Conservation (phyloP, 2,797 vertebrate genomes). For the Etheostoma perlongum region DNA sequence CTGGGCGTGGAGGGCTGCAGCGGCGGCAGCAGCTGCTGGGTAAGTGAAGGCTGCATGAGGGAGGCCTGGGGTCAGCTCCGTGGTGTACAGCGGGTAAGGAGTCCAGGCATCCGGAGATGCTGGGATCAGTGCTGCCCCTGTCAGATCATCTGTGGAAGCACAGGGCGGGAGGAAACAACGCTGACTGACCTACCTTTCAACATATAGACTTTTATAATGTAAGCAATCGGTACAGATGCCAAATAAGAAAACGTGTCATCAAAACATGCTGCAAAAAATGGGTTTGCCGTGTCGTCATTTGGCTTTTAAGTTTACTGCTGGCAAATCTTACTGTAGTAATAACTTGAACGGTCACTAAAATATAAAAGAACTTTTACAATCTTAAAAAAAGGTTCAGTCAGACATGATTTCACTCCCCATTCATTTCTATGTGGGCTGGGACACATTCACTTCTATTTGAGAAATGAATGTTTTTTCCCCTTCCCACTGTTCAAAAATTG, state of each 20-base stretch:
- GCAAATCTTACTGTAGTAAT: background rate
- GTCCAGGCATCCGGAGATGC: conserved; percentile 97
- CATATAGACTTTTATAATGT: background rate
- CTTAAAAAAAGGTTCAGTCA: conserved; percentile 1
- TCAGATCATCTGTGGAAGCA: conserved; percentile 92
- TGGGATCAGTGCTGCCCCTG: conserved; percentile 96
- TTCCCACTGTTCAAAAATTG: background rate
- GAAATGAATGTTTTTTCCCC: background rate
- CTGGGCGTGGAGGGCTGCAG: conserved; percentile 96
- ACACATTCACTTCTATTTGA: background rate
- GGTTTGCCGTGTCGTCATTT: background rate
- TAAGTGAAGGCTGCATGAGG: conserved; percentile 97
- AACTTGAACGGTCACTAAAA: background rate
- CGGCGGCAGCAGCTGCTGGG: conserved; percentile 92
- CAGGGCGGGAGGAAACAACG: conserved; percentile 48
- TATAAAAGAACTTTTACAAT: background rate
- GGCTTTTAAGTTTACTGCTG: conserved; percentile 3
- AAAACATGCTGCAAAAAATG: conserved; percentile 1
- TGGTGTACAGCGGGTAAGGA: conserved; percentile 96
- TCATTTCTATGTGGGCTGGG: background rate
- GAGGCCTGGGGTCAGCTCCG: conserved; percentile 95
- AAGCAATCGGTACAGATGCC: background rate
- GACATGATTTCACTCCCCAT: conserved; percentile 9
- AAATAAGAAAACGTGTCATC: background rate
- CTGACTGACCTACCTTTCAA: conserved; percentile 44